A percentile compares a stretch with the other conserved stretches of the same genome.
phyloP scores from a whole-genome alignment of 1,140 invertebrate species.

The Drosophila erecta region DNA sequence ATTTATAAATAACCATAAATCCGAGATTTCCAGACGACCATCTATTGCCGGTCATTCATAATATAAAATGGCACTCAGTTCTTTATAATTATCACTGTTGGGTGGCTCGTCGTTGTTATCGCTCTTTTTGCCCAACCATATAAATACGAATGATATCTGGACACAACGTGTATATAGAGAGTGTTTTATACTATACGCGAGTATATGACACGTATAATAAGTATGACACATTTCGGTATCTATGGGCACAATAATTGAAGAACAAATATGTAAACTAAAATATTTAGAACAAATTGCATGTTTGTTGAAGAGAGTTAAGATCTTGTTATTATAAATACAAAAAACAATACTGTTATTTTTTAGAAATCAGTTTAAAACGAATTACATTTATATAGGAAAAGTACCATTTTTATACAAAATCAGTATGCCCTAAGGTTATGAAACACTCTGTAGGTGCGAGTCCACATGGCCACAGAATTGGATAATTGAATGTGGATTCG shows the following conservation, averaged over 20 bases:
- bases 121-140: slow-evolving; percentile 12
- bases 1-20: no score
- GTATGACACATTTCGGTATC: slow-evolving; percentile 5
- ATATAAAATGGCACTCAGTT: slow-evolving; percentile 3
- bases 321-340: background rate
- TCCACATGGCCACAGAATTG: slow-evolving; percentile 2
- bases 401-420: background rate
- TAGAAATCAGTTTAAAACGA: no score
- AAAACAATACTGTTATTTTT: no score
- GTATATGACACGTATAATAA: background rate
- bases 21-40: background rate
- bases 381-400: no score
- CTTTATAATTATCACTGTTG: slow-evolving; percentile 15
- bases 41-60: slow-evolving; percentile 11
- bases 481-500: background rate
- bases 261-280: background rate
- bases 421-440: background rate
- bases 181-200: background rate
- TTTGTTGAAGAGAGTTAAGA: no score
- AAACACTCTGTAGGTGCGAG: slow-evolving; percentile 4
- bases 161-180: background rate
- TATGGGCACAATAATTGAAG: background rate
- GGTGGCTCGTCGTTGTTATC: slow-evolving; percentile 13
- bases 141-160: slow-evolving; percentile 28
- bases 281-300: background rate